phyloP scores from a whole-genome alignment of 2,797 vertebrate genomes.

The Phaenicophaeus curvirostris region DNA sequence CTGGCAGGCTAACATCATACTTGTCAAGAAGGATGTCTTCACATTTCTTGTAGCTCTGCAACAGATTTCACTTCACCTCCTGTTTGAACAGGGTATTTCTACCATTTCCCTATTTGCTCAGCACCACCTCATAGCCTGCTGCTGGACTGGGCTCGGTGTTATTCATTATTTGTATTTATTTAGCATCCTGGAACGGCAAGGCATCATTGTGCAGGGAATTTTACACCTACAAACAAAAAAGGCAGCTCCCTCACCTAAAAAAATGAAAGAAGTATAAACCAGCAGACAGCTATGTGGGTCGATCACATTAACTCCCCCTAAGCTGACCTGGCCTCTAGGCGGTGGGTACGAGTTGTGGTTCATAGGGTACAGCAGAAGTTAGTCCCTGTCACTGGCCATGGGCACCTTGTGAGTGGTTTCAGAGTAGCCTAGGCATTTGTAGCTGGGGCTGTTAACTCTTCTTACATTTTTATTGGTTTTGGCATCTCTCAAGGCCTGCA shows the following conservation, averaged over 20 bases:
- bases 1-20: neutral
- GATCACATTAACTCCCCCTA: neutral
- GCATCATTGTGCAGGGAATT: neutral
- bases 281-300: neutral
- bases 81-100: neutral
- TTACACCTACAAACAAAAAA: neutral
- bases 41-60: neutral
- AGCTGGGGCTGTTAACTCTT: neutral
- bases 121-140: neutral
- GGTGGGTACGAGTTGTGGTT: neutral
- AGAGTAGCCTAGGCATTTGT: neutral
- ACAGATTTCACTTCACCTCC: neutral
- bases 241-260: neutral
- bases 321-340: neutral
- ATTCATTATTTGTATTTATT: slow-evolving; percentile 2
- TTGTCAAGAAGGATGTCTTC: slow-evolving; percentile 23
- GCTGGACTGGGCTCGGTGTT: neutral
- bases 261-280: neutral
- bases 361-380: neutral
- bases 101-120: neutral
- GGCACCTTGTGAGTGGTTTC: neutral
- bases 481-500: neutral
- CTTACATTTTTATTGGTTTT: neutral
- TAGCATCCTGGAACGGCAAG: neutral
- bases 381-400: neutral